Conservation (phyloP, 2,797 vertebrate genomes). For the Zenarchopterus dispar region DNA sequence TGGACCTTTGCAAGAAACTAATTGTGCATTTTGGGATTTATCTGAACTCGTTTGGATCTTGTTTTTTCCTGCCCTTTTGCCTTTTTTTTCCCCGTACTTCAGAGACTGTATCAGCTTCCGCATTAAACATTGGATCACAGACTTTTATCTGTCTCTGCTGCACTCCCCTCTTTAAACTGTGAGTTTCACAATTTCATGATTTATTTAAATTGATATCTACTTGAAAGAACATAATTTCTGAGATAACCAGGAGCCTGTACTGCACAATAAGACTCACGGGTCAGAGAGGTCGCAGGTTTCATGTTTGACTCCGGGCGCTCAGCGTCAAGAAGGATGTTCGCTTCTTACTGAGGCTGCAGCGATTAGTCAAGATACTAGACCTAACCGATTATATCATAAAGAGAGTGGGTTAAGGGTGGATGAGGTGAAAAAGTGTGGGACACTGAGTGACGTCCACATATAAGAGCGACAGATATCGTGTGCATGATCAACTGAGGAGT, state of each 20-base stretch:
- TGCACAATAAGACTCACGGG: no score
- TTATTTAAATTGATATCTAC: neutral
- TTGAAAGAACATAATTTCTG: neutral
- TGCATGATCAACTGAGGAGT: no score
- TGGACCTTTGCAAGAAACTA: slow-evolving; percentile 8
- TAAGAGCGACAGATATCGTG: no score
- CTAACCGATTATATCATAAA: no score
- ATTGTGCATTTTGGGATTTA: slow-evolving; percentile 18
- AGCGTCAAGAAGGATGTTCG: no score
- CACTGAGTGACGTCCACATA: no score
- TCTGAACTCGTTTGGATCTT: slow-evolving; percentile 1
- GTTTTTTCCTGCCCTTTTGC: neutral
- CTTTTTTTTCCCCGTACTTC: neutral
- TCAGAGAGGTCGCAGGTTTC: no score
- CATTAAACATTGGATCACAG: neutral
- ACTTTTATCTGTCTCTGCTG: neutral
- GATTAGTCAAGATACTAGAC: no score
- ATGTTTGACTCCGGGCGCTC: no score
- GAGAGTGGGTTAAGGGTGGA: no score
- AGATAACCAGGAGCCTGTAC: neutral
- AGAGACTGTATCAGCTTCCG: neutral
- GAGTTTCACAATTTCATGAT: neutral
- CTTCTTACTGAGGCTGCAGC: no score
- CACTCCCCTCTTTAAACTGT: slow-evolving; percentile 1
- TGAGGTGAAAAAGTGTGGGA: no score